Base-by-base conservation (phyloP, 2,888 invertebrate genomes). In the Toxonevra muliebris region DNA sequence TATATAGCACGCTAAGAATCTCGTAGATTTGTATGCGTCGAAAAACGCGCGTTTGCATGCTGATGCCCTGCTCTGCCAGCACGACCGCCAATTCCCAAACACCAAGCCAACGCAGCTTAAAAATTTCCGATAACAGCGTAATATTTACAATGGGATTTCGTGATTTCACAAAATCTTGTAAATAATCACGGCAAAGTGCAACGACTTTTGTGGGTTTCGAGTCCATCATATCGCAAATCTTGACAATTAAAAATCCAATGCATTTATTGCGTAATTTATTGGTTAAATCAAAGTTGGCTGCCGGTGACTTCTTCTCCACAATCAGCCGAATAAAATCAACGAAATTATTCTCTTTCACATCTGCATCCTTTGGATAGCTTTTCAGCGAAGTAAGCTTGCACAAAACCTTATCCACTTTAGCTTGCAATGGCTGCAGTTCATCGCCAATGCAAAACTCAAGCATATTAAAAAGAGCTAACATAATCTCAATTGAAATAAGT, bases 371-470 rank as follows among this genome's bases (percentile, higher is more conserved):
- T n/a, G 68, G 65, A 7, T 71, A 74, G 8, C 71, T 70, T 62
- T 76, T 73, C 5, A 78, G 54, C 0, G 73, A 5, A 8, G 78
- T 79, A 40, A 82, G 59, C 65, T 79, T 82, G 41, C 67, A 71
- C 1, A 82, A 64, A 11, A 77, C 76, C 50, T 82, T 81, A 17
- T 90, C 87, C 1, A 92, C 85, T 78, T 91, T 88, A 67, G 87
- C 87, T 76, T 90, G 88, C 40, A 93, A 80, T 40, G 92, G 92
- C 77, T 87, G 88, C 78, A 91, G 89, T 67, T 87, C 88, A 73
- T 92, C 91, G 76, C 89, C 89, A 55, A 92, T 88, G 71, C 91
- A 89, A 79, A 89, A 90, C 80, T 92, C 92, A 1, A 93, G 82
- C 75, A 90, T 88, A 73, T 90, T 88, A 57, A 90, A 89, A 1